Percentiles rank a stretch among this genome's conserved stretches.
Evolutionary conservation across 1,140 invertebrate genomes (phyloP).

Genomic region (Aphaenogaster floridana): DNA sequence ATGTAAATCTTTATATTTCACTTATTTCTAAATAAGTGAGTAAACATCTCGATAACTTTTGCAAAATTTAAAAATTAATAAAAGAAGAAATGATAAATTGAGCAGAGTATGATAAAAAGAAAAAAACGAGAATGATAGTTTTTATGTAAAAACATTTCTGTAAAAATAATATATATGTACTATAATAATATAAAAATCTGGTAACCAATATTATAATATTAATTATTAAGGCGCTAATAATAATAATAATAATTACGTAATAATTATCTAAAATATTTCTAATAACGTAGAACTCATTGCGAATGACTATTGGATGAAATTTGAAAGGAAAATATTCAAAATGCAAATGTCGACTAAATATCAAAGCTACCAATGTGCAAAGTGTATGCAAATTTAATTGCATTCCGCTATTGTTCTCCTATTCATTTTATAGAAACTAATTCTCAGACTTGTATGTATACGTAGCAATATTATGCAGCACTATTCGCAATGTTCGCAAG

Average conservation of each 20-base stretch:
- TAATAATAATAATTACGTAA: background rate
- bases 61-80: background rate
- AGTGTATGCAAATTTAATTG: slow-evolving; percentile 52
- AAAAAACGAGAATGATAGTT: background rate
- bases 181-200: background rate
- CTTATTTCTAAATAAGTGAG: background rate
- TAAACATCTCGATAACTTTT: background rate
- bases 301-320: background rate
- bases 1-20: background rate
- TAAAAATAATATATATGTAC: background rate
- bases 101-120: background rate
- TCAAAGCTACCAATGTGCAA: slow-evolving; percentile 35
- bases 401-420: slow-evolving; percentile 24
- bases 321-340: slow-evolving; percentile 38
- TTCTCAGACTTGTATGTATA: slow-evolving; percentile 30
- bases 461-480: background rate
- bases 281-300: background rate
- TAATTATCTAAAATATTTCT: background rate
- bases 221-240: background rate
- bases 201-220: background rate
- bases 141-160: slow-evolving; percentile 18
- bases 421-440: slow-evolving; percentile 46
- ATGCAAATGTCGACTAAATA: slow-evolving; percentile 45
- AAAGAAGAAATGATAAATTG: background rate
- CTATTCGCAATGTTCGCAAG: background rate